Conservation (phyloP, 1,140 invertebrate genomes). For the Neuroterus valhalla region DNA sequence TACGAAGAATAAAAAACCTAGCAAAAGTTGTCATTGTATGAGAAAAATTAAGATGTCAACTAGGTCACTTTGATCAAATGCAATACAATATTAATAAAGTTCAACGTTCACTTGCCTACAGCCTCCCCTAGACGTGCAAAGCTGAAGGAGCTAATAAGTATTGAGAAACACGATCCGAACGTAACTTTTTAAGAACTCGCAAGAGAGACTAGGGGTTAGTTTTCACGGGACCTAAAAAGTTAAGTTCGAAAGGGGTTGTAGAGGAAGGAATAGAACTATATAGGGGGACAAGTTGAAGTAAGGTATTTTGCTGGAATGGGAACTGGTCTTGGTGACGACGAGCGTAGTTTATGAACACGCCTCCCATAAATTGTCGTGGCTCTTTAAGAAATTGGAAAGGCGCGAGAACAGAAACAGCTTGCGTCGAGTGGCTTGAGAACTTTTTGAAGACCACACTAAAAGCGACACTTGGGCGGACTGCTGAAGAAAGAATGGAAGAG, state of each 20-base stretch:
- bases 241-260: neutral
- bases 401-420: slow-evolving; percentile 72
- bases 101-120: slow-evolving; percentile 48
- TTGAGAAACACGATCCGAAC: slow-evolving; percentile 66
- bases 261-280: slow-evolving; percentile 35
- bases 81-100: slow-evolving; percentile 73
- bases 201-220: slow-evolving; percentile 44
- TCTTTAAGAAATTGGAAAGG: slow-evolving; percentile 76
- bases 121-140: slow-evolving; percentile 29
- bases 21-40: no score
- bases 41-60: no score
- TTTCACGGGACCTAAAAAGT: slow-evolving; percentile 37
- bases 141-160: slow-evolving; percentile 72
- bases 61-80: no score
- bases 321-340: slow-evolving; percentile 48
- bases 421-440: slow-evolving; percentile 70
- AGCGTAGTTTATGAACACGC: slow-evolving; percentile 74
- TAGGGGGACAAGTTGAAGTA: slow-evolving; percentile 39
- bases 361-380: slow-evolving; percentile 76
- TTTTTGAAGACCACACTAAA: slow-evolving; percentile 68
- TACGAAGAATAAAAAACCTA: no score
- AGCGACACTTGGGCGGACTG: slow-evolving; percentile 26
- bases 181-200: slow-evolving; percentile 72
- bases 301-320: slow-evolving; percentile 49
- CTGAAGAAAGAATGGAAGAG: slow-evolving; percentile 1